A percentile compares a stretch with the other conserved stretches of the same genome.
phyloP scores from a whole-genome alignment of 1,140 invertebrate genomes.

The Phthorimaea operculella region DNA sequence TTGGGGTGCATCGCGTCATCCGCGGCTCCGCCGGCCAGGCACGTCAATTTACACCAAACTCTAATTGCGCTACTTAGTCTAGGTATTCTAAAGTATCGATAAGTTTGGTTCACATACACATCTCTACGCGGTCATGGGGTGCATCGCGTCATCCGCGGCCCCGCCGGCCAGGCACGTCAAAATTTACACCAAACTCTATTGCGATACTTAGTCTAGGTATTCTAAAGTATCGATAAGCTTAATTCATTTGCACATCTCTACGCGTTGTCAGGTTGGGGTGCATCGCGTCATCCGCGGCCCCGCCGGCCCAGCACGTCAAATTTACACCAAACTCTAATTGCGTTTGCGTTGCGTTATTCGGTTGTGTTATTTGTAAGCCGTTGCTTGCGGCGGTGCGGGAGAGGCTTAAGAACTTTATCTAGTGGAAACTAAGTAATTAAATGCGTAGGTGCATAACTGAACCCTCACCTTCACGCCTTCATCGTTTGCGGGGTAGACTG shows the following conservation, averaged over 20 bases:
- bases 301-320: constrained; percentile 27
- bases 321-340: constrained; percentile 47
- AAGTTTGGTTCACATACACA: too few species aligned
- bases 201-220: too few species aligned
- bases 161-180: constrained; percentile 24
- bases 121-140: constrained; percentile 29
- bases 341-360: constrained; percentile 44
- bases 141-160: constrained; percentile 32
- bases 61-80: too few species aligned
- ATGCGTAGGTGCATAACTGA: background rate
- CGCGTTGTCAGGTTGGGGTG: constrained; percentile 32
- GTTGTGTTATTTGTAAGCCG: constrained; percentile 37
- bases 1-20: constrained; percentile 40
- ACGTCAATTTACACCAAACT: constrained; percentile 35
- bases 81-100: too few species aligned
- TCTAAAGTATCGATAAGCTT: too few species aligned
- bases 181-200: constrained; percentile 43
- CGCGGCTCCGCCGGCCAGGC: constrained; percentile 20
- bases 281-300: constrained; percentile 30
- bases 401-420: background rate
- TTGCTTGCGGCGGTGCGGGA: constrained; percentile 11
- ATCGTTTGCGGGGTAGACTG: too few species aligned
- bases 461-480: background rate
- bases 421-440: background rate
- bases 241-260: too few species aligned